Conservation (phyloP, 2,113 vertebrate species). For the Mugil cephalus region DNA sequence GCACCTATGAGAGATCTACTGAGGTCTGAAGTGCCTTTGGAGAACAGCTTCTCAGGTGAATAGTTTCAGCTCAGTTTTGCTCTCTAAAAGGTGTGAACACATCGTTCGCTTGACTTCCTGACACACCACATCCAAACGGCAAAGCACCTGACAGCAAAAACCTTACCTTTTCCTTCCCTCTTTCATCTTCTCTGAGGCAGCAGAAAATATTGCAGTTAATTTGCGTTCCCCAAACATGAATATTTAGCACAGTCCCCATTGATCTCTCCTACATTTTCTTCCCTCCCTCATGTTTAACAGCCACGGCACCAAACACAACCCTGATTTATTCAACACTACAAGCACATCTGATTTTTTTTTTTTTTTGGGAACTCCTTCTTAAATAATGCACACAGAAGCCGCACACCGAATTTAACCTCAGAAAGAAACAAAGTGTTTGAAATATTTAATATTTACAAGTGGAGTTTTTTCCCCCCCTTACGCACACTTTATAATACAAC, state of each 20-base stretch:
- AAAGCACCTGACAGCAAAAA: neutral
- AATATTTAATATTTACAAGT: slow-evolving; percentile 20
- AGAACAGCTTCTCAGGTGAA: slow-evolving; percentile 26
- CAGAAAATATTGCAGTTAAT: neutral
- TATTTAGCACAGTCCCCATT: slow-evolving; percentile 34
- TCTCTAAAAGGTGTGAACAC: slow-evolving; percentile 18
- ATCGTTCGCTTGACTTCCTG: slow-evolving; percentile 18
- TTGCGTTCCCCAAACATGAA: slow-evolving; percentile 16
- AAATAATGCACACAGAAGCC: slow-evolving; percentile 65
- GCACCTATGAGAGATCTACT: slow-evolving; percentile 42
- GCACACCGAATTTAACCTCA: slow-evolving; percentile 51
- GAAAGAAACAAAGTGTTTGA: slow-evolving; percentile 21
- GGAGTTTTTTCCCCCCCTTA: neutral
- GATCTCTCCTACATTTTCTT: slow-evolving; percentile 19
- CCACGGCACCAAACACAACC: slow-evolving; percentile 35
- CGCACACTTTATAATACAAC: neutral
- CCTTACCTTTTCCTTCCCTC: neutral
- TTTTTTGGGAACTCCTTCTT: slow-evolving; percentile 35
- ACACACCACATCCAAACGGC: neutral
- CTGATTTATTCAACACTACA: slow-evolving; percentile 58
- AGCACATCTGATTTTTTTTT: slow-evolving; percentile 46
- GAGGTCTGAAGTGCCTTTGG: slow-evolving; percentile 23
- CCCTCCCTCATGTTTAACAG: slow-evolving; percentile 36
- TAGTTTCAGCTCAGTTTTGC: neutral
- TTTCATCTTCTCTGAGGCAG: neutral